Base-by-base conservation (phyloP, 1,140 invertebrate species). In the Tetramorium parvispinum region DNA sequence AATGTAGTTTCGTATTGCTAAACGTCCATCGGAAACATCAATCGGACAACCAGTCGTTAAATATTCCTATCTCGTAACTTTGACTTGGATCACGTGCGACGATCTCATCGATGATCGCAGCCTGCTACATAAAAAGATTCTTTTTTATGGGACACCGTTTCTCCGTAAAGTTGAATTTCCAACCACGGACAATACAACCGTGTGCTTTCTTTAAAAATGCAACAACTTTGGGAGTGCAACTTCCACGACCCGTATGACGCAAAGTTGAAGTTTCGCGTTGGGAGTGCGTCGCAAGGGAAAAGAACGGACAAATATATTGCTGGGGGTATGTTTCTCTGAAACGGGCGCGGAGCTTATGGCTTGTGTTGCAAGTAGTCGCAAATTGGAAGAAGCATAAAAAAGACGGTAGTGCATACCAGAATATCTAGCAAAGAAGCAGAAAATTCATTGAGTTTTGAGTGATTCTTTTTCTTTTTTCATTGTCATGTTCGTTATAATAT, bases 141-240 rank as follows among this genome's bases (percentile, higher is more conserved):
- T 32, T 32, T 32, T 32, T 32, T 32, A 32, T 32, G 3, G 32
- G 32, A 32, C 32, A 32, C 3, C 16, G 13, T 16, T 49, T 79
- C 43, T 37, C 13, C 32, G n/a, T 10, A 1, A 13, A 66, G 27
- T 37, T 3, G 3, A 78, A 43, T 46, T 78, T 78, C 40, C 2
- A 40, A 78, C 37, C 55, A 43, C 40, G 6, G 16, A 57, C 49
- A 55, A 70, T 43, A 16, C 2, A 7, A 32, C 6, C n/a, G 11
- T 16, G 27, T 13, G 37, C 24, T 18, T 32, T 55, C 21, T 78
- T 81, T 83, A 83, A 83, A 82, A 83, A 83, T 83, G 43, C 43
- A 83, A 49, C 79, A 49, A 61, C 21, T 3, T 37, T 1, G 53
- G 11, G n/a, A 61, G 40, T 73, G 53, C 79, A 59, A 13, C 27